Conservation (phyloP, 2,888 invertebrate species). For the Harpalus rubripes region DNA sequence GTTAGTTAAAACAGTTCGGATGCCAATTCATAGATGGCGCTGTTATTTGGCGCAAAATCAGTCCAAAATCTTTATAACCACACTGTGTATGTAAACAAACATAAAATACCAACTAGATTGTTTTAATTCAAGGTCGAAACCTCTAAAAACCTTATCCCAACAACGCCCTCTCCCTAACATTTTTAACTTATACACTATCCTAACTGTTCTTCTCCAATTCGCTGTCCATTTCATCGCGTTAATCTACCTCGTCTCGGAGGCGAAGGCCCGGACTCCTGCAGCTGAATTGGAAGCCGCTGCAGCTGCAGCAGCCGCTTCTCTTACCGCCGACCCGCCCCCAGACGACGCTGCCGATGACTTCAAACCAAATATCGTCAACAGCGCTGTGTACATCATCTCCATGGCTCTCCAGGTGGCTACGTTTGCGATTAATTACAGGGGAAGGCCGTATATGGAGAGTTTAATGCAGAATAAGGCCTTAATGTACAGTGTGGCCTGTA, state of each 20-base stretch:
- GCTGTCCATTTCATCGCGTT: constrained; percentile 95
- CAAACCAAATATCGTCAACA: constrained; percentile 96
- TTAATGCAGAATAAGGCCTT: constrained; percentile 94
- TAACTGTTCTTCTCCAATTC: constrained; percentile 97
- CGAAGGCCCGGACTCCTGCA: constrained; percentile 85
- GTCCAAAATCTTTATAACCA: too few relatives aligned
- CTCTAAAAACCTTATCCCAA: constrained; percentile 93
- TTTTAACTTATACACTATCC: constrained; percentile 97
- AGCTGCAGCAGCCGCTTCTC: constrained; percentile 16
- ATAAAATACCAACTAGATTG: too few relatives aligned
- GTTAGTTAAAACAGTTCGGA: too few relatives aligned
- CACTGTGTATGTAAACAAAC: too few relatives aligned
- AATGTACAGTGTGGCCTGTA: constrained; percentile 92
- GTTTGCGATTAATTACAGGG: constrained; percentile 99
- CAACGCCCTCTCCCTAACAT: constrained; percentile 98
- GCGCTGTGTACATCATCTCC: constrained; percentile 98
- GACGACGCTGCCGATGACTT: constrained; percentile 90
- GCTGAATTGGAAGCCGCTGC: constrained; percentile 78
- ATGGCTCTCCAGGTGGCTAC: constrained; percentile 98
- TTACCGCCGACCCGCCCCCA: constrained; percentile 67
- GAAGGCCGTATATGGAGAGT: constrained; percentile 99
- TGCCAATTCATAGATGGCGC: too few relatives aligned
- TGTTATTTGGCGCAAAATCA: too few relatives aligned
- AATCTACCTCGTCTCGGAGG: constrained; percentile 92
- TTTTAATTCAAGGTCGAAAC: constrained; percentile 78